Evolutionary conservation across 2,797 vertebrate species (phyloP).

Genomic region (Otolemur crassicaudatus): DNA sequence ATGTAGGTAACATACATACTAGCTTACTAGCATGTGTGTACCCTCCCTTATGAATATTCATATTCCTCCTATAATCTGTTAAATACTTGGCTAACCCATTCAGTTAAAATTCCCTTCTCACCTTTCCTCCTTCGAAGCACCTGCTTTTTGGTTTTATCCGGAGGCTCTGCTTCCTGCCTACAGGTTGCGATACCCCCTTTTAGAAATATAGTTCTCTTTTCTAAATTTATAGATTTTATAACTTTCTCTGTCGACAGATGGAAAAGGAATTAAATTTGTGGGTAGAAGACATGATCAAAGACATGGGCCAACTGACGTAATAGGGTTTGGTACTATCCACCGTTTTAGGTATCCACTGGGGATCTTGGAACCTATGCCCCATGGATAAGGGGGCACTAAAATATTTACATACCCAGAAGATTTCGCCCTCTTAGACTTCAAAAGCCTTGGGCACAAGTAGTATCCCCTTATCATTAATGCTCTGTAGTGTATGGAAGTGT

Average conservation of each 20-base stretch:
- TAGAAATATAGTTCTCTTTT: background rate
- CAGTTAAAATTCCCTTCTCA: background rate
- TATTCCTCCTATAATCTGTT: background rate
- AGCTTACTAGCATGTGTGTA: background rate
- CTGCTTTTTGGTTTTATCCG: background rate
- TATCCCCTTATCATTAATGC: background rate
- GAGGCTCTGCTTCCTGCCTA: background rate
- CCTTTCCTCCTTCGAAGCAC: background rate
- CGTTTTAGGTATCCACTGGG: background rate
- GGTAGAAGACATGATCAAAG: background rate
- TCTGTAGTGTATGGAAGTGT: constrained; percentile 45
- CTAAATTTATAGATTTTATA: background rate
- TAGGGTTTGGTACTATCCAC: background rate
- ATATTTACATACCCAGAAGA: constrained; percentile 33
- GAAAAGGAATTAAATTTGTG: background rate
- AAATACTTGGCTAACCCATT: background rate
- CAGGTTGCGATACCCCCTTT: background rate
- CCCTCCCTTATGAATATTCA: background rate
- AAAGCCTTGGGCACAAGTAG: constrained; percentile 25
- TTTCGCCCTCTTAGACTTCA: background rate
- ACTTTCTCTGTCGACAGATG: background rate
- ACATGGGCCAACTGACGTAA: background rate
- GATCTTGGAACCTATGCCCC: background rate
- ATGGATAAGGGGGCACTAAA: background rate
- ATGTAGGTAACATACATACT: background rate